Conservation (phyloP, 2,888 invertebrate genomes). For the Machimus atricapillus region DNA sequence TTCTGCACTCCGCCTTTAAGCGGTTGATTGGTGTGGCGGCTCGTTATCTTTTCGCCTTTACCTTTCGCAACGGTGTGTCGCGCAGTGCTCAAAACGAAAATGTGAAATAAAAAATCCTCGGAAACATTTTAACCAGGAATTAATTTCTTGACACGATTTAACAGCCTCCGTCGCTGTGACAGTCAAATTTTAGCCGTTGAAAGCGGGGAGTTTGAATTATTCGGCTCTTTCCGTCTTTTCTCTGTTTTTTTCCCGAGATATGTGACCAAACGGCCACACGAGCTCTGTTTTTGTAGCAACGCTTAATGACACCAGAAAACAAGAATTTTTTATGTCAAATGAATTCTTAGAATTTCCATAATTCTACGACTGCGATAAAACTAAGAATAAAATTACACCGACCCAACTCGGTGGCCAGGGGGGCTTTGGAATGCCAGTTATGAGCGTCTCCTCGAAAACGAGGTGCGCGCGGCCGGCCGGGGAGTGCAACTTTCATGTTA, state of each 20-base stretch:
- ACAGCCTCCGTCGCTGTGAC: neutral
- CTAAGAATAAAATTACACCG: neutral
- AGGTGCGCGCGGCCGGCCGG: neutral
- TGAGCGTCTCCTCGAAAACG: neutral
- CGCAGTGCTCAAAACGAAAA: neutral
- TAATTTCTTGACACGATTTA: slow-evolving; percentile 27
- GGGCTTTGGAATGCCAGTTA: neutral
- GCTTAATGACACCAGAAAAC: slow-evolving; percentile 23
- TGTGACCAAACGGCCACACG: slow-evolving; percentile 16
- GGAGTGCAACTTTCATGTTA: neutral
- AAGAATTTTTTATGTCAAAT: slow-evolving; percentile 26
- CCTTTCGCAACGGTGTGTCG: neutral
- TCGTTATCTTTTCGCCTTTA: neutral
- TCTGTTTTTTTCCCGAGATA: neutral
- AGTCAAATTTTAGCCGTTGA: slow-evolving; percentile 25
- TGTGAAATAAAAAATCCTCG: neutral
- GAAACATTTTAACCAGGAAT: neutral
- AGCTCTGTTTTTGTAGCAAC: slow-evolving; percentile 14
- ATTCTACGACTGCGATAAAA: slow-evolving; percentile 4
- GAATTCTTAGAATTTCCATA: slow-evolving; percentile 34
- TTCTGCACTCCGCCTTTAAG: slow-evolving; percentile 4
- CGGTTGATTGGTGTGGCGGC: neutral
- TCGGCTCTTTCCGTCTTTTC: neutral
- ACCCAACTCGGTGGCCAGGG: neutral
- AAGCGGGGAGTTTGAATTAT: neutral